These are phyloP conservation scores for Silurus aristotelis DNA, from an alignment of 2,797 vertebrate genomes.

Conservation along the genomic window DNA sequence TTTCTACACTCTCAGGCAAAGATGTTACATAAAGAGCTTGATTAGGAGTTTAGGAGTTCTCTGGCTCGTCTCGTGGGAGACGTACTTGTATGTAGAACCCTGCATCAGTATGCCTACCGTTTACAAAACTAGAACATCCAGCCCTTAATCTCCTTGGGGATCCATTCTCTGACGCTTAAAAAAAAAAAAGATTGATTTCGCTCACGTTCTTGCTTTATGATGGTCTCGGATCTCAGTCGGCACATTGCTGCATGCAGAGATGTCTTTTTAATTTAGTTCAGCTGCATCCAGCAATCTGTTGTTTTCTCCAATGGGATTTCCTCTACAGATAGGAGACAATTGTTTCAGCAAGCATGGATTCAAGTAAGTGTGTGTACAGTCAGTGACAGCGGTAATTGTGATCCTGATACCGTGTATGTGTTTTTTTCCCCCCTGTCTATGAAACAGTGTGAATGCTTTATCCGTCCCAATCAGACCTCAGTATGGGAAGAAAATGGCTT, in stretches of 20 bases:
- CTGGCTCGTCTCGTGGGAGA: not conserved
- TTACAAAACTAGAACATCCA: not conserved
- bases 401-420: not conserved
- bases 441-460: not conserved
- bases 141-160: not conserved
- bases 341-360: not conserved
- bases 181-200: not conserved
- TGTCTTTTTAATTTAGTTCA: conserved; percentile 14
- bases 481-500: conserved; percentile 2
- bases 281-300: not conserved
- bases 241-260: conserved; percentile 8
- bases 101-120: not conserved
- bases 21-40: not conserved
- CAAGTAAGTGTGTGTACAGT: not conserved
- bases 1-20: not conserved
- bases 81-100: not conserved
- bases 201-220: conserved; percentile 1
- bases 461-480: not conserved
- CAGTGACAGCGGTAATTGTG: not conserved
- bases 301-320: not conserved
- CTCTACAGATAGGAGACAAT: not conserved
- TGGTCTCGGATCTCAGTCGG: not conserved
- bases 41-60: not conserved
- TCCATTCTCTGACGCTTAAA: not conserved
- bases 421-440: no score